Conservation (phyloP, 2,888 invertebrate species). For the Microplitis deprimator region DNA sequence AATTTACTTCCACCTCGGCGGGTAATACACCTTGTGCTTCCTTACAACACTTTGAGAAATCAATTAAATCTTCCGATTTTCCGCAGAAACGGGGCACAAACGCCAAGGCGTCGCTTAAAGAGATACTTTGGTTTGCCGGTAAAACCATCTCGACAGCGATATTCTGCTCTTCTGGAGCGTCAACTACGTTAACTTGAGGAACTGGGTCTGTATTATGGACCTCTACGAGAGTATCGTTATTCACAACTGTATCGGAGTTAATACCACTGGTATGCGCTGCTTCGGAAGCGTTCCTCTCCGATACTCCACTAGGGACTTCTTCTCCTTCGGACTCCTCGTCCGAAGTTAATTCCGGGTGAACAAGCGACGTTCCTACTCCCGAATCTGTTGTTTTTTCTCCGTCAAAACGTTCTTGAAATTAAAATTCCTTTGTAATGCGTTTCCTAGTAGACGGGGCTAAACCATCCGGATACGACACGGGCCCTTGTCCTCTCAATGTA, state of each 20-base stretch:
- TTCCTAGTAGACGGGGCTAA: not conserved
- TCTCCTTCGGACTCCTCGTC: not conserved
- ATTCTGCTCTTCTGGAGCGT: not conserved
- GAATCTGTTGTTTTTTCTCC: not conserved
- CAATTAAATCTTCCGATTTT: not conserved
- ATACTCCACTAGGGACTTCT: not conserved
- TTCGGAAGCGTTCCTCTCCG: not conserved
- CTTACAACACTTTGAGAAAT: not conserved
- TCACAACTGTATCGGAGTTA: too few species aligned
- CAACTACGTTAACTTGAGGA: too few species aligned
- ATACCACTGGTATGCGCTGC: too few species aligned
- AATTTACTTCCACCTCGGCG: constrained; percentile 93
- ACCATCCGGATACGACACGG: not conserved
- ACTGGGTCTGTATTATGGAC: too few species aligned
- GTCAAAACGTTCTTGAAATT: not conserved
- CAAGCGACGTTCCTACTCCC: not conserved
- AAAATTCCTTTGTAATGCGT: not conserved
- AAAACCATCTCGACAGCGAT: not conserved
- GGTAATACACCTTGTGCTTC: constrained; percentile 83
- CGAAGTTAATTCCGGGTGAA: not conserved
- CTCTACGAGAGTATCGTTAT: too few species aligned
- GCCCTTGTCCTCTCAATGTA: not conserved
- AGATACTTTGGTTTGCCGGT: not conserved
- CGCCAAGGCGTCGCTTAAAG: not conserved
- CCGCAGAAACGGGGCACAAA: not conserved